Evolutionary conservation across 2,113 vertebrate genomes (phyloP).

Genomic region (Gambusia affinis): DNA sequence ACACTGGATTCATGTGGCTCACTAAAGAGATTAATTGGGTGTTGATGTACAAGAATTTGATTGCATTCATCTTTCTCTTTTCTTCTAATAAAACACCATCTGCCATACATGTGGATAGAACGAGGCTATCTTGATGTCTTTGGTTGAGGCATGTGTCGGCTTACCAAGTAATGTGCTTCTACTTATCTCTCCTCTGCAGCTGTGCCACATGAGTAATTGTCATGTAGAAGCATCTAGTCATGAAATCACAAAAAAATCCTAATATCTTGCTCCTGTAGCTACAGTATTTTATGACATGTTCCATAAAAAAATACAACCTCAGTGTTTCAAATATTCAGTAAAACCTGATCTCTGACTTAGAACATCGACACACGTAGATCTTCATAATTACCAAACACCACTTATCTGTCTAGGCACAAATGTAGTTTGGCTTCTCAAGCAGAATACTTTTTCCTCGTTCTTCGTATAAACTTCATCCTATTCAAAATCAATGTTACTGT

Average conservation of each 20-base stretch:
- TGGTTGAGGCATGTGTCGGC: constrained; percentile 13
- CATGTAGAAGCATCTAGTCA: constrained; percentile 26
- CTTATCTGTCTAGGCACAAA: background rate
- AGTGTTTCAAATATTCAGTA: background rate
- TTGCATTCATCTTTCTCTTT: background rate
- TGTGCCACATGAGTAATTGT: constrained; percentile 10
- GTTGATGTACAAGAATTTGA: background rate
- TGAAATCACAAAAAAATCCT: constrained; percentile 30
- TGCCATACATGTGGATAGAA: background rate
- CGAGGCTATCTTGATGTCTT: background rate
- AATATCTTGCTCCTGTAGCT: constrained; percentile 24
- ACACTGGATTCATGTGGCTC: background rate
- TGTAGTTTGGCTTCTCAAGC: background rate
- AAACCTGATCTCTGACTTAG: background rate
- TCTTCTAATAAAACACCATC: background rate
- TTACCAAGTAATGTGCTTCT: constrained; percentile 10
- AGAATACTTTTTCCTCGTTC: background rate
- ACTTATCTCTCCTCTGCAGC: constrained; percentile 25
- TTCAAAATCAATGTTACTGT: background rate
- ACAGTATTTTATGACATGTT: constrained; percentile 3
- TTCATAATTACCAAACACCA: background rate
- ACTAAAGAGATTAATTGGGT: background rate
- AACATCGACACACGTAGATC: background rate
- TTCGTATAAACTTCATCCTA: background rate
- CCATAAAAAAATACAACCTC: constrained; percentile 3